phyloP scores from a whole-genome alignment of 2,888 invertebrate species.

The Tenthredo amoena region DNA sequence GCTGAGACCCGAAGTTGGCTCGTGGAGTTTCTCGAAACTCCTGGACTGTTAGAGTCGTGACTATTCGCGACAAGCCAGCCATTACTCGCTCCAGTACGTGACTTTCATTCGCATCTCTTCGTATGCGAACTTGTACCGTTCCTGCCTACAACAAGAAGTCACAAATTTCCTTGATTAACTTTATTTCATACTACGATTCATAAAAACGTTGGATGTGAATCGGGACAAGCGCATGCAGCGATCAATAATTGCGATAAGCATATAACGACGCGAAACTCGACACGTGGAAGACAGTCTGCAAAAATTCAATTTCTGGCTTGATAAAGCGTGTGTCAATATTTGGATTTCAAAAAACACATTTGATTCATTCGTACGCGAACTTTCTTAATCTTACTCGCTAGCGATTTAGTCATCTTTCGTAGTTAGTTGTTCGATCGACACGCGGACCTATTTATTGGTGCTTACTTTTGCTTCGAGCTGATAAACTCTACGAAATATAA shows the following conservation, averaged over 20 bases:
- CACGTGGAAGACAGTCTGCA: not conserved
- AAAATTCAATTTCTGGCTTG: not conserved
- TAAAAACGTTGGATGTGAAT: not conserved
- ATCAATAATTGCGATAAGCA: not conserved
- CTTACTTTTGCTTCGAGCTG: not conserved
- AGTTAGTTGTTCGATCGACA: not conserved
- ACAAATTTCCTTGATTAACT: conserved; percentile 8
- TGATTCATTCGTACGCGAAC: not conserved
- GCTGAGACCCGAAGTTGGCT: conserved; percentile 27
- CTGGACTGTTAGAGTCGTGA: conserved; percentile 81
- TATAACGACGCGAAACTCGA: not conserved
- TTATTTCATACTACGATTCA: not conserved
- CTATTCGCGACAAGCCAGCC: conserved; percentile 80
- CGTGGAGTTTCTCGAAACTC: conserved; percentile 71
- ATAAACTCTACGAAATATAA: not conserved
- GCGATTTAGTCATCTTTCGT: not conserved
- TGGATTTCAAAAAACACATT: not conserved
- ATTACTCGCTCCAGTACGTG: conserved; percentile 81
- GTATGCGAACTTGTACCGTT: conserved; percentile 81
- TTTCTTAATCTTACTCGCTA: not conserved
- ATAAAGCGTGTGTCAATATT: not conserved
- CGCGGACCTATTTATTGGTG: not conserved
- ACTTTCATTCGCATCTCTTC: conserved; percentile 83
- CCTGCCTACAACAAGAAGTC: conserved; percentile 76
- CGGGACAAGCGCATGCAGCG: not conserved